Conservation (phyloP, 2,113 vertebrate species). For the Brienomyrus longianalis region DNA sequence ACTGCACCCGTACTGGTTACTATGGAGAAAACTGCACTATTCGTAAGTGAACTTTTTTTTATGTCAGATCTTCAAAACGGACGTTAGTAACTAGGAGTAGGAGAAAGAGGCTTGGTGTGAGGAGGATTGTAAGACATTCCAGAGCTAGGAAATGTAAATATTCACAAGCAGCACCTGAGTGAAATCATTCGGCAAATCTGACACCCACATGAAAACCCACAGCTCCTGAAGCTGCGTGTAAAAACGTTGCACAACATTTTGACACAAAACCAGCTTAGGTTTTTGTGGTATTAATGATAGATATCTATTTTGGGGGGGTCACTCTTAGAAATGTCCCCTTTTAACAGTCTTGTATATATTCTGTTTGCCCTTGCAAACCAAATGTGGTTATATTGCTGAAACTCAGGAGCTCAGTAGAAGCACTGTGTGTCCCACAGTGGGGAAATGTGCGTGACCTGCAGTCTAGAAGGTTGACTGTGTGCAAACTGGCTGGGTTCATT, state of each 20-base stretch:
- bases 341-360: background rate
- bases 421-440: background rate
- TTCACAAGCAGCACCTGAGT: background rate
- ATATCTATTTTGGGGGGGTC: background rate
- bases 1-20: conserved; percentile 84
- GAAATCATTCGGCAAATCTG: background rate
- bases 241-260: background rate
- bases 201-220: background rate
- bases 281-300: background rate
- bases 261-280: background rate
- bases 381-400: background rate
- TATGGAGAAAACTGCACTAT: conserved; percentile 76
- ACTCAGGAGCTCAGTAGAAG: background rate
- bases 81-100: background rate
- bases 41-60: conserved; percentile 62
- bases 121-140: background rate
- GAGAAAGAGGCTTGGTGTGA: background rate
- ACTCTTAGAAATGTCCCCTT: background rate
- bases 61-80: background rate
- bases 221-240: background rate
- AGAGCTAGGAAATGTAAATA: background rate
- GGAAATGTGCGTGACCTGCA: background rate
- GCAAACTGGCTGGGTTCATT: background rate
- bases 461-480: background rate
- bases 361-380: background rate